Evolutionary conservation across 2,113 vertebrate species (phyloP).

Genomic region (Micronycteris hirsuta): DNA sequence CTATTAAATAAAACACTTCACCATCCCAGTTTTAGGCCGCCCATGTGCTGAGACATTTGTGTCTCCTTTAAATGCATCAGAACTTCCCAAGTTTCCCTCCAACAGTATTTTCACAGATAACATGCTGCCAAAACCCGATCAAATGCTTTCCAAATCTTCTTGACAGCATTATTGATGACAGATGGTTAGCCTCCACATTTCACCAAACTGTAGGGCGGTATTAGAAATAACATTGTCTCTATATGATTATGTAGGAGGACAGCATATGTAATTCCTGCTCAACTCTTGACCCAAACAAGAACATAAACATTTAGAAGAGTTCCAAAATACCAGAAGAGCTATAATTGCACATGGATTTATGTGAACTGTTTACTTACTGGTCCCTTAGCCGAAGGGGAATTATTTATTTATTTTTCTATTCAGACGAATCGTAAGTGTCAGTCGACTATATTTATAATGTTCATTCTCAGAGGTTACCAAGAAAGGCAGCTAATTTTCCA

Average conservation of each 20-base stretch:
- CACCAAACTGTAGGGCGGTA: conserved; percentile 19
- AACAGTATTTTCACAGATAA: conserved; percentile 68
- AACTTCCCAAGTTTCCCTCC: conserved; percentile 65
- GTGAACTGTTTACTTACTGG: conserved; percentile 43
- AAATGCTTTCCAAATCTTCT: conserved; percentile 66
- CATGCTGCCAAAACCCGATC: conserved; percentile 63
- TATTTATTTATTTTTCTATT: conserved; percentile 66
- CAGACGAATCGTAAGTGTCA: conserved; percentile 40
- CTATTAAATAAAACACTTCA: conserved; percentile 56
- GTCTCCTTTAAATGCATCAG: conserved; percentile 65
- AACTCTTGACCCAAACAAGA: conserved; percentile 41
- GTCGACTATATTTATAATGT: conserved; percentile 59
- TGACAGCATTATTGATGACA: conserved; percentile 69
- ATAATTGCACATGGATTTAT: conserved; percentile 44
- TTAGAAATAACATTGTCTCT: conserved; percentile 40
- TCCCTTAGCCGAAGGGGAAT: neutral
- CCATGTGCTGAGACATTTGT: conserved; percentile 62
- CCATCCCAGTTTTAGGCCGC: neutral
- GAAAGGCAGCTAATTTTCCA: conserved; percentile 64
- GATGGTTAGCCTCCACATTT: conserved; percentile 62
- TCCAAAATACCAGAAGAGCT: conserved; percentile 44
- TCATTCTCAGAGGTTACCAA: conserved; percentile 54
- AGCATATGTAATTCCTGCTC: conserved; percentile 42
- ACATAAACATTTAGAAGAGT: conserved; percentile 54
- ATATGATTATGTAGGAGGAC: neutral